Evolutionary conservation across 2,797 vertebrate genomes (phyloP), one percentile per base, ranked within the genome.

Genomic region (Gymnopithys bicolor): DNA sequence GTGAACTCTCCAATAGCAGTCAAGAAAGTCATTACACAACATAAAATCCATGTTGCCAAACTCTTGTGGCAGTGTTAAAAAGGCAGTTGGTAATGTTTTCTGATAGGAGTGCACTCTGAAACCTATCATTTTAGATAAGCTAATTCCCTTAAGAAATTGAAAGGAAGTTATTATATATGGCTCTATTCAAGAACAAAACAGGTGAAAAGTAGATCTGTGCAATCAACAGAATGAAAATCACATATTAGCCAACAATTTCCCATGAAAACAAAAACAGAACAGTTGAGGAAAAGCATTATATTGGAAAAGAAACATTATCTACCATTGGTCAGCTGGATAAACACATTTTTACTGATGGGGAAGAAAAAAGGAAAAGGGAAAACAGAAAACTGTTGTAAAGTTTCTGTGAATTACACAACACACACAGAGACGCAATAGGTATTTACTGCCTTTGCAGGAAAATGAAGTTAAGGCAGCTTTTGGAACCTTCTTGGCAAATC

Each of bases 391-490:
- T 30, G 0, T 56, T 66, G 3, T 45, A 52, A 85, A 19, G 5
- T 66, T 15, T 62, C 7, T 24, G 14, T 27, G 11, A 49, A 43
- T 62, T 62, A 23, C 5, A 17, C 3, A 17, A 23, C 4, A 23
- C 10, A 19, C 4, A 8, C 3, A 19, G 3, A 53, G 4, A 12
- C 23, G 3, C 3, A 43, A 37, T 9, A n/a, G 32, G 23, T n/a
- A 2, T 77, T 93, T 69, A 67, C 33, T 64, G 30, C 3, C 21
- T 60, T 67, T 73, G 16, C 41, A 17, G 28, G 30, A 60, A 91
- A 79, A 27, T 1, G 51, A 89, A 62, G 9, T 41, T 85, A 53
- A 64, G 32, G 23, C 62, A 84, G 19, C 22, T 32, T 78, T 79
- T 87, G 63, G 27, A 78, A 35, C 39, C 32, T 58, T 74, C 63